A percentile compares a stretch with the other conserved stretches of the same genome.
Conservation (phyloP, 2,113 vertebrate species). For the Misgurnus anguillicaudatus region DNA sequence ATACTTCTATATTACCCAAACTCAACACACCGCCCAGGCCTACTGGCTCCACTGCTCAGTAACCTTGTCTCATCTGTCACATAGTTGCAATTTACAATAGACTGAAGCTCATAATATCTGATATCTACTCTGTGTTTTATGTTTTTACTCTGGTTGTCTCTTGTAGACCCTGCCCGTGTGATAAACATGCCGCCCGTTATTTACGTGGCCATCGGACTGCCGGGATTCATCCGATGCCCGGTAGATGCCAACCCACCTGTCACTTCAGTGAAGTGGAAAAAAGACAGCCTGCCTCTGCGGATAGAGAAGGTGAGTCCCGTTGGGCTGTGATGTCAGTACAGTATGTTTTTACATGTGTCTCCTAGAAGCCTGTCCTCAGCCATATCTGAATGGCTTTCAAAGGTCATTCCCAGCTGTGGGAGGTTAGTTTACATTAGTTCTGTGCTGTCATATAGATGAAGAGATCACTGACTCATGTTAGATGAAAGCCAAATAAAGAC, state of each 20-base stretch:
- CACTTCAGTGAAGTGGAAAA: conserved; percentile 95
- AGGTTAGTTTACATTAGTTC: conserved; percentile 12
- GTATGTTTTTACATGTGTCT: not conserved
- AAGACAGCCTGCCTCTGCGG: conserved; percentile 91
- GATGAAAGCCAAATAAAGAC: not conserved
- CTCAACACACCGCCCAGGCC: too few species aligned
- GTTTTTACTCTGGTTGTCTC: conserved; percentile 9
- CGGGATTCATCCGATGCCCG: conserved; percentile 95
- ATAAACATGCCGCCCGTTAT: conserved; percentile 96
- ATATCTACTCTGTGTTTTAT: not conserved
- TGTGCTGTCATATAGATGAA: conserved; percentile 1
- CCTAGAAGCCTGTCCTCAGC: not conserved
- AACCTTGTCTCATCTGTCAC: too few species aligned
- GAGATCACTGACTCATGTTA: conserved; percentile 33
- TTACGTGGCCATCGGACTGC: conserved; percentile 93
- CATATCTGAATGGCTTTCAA: conserved; percentile 25
- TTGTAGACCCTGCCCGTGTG: conserved; percentile 91
- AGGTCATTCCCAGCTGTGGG: not conserved
- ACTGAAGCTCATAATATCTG: too few species aligned
- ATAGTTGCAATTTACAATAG: too few species aligned
- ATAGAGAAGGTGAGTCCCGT: conserved; percentile 85
- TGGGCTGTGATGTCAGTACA: not conserved
- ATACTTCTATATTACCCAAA: too few species aligned
- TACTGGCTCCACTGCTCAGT: too few species aligned
- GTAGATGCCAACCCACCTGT: conserved; percentile 92